Evolutionary conservation across 2,797 vertebrate species (phyloP), one percentile per base, ranked within the genome.

Genomic region (Phoeniculus purpureus): DNA sequence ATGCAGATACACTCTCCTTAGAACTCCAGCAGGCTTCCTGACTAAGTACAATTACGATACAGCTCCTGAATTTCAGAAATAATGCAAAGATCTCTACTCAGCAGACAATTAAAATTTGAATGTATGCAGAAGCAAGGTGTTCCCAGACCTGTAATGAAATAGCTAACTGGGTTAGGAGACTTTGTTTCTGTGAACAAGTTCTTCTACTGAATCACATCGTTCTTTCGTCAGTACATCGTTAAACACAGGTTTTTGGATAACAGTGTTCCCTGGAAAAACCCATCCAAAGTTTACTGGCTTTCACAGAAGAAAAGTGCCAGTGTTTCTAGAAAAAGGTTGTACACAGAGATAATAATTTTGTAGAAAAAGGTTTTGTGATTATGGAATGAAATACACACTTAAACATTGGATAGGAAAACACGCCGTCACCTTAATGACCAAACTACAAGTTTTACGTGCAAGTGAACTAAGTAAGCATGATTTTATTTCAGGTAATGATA

Each of bases 61-160:
- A 84, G 11, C 19, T 91, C 27, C 37, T 62, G 48, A 62, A 87
- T 83, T 95, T 87, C 32, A 70, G 26, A 94, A 92, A 92, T 71
- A 65, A 71, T 34, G 25, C 26, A 26, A 85, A 93, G 45, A 64
- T 72, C 43, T 77, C 8, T 61, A 48, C 65, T 95, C 79, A 89
- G 68, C 79, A 96, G 47, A 91, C 85, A 94, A 87, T 62, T 73
- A 50, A 14, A 85, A 89, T 76, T 80, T 90, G 43, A 90, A 93
- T 90, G 85, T 91, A 79, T 82, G 77, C 88, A 71, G 56, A 95
- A 96, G 74, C 45, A 85, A 95, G 67, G n/a, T 77, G 52, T 84
- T 90, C 26, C 29, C 37, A 83, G 47, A 87, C 21, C 4, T 45
- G 59, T 25, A 66, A 92, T 92, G 83, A 88, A 70, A 77, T 22